Evolutionary conservation across 1,140 invertebrate species (phyloP).

Genomic region (Atopsyche davidsoni): DNA sequence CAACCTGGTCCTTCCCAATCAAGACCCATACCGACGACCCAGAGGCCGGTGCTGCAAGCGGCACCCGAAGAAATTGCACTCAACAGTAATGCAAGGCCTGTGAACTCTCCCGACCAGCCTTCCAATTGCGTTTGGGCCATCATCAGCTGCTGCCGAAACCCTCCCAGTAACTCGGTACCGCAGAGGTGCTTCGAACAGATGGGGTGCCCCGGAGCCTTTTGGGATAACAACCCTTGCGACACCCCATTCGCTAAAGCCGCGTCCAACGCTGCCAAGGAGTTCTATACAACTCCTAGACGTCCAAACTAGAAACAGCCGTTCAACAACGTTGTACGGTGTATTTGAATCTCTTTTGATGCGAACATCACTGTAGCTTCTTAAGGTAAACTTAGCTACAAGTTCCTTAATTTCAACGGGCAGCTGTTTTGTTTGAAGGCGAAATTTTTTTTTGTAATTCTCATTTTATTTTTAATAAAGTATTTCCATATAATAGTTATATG

Average conservation of each 20-base stretch:
- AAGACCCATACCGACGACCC: not conserved
- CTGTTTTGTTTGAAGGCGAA: too few species aligned
- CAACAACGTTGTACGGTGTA: too few species aligned
- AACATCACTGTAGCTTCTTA: too few species aligned
- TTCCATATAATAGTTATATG: too few species aligned
- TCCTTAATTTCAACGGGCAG: too few species aligned
- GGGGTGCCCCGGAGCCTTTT: constrained; percentile 8
- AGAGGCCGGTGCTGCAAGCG: not conserved
- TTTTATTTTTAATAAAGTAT: too few species aligned
- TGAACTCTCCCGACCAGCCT: not conserved
- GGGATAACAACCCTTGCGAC: constrained; percentile 7
- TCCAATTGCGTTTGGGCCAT: constrained; percentile 1
- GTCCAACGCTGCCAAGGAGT: not conserved
- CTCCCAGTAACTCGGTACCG: not conserved
- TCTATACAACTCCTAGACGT: too few species aligned
- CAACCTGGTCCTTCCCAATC: not conserved
- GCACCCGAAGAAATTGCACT: not conserved
- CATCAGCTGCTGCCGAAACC: not conserved
- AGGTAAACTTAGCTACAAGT: too few species aligned
- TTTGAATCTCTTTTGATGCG: too few species aligned
- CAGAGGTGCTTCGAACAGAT: not conserved
- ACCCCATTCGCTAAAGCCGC: not conserved
- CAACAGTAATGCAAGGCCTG: not conserved
- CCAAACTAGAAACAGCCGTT: not conserved
- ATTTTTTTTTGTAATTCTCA: too few species aligned